These are phyloP conservation scores for Zeus faber DNA, from an alignment of 2,113 vertebrate genomes.

Conservation along the genomic window DNA sequence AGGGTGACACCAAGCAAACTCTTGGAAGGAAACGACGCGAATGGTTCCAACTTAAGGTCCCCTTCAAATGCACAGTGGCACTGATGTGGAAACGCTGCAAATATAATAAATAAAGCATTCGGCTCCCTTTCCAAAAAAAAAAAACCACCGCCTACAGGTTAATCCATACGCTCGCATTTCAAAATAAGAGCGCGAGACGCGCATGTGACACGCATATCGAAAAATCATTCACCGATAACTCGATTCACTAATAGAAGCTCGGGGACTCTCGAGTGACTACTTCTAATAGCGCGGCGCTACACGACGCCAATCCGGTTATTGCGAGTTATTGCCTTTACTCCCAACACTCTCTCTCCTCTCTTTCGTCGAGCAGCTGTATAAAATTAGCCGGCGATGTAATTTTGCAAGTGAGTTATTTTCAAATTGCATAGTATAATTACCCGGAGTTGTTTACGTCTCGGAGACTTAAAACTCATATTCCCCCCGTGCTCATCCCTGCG, in stretches of 20 bases:
- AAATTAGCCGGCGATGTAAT: constrained; percentile 74
- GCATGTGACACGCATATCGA: constrained; percentile 60
- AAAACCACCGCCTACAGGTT: constrained; percentile 64
- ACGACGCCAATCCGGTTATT: constrained; percentile 62
- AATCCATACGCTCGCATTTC: constrained; percentile 64
- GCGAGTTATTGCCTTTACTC: constrained; percentile 56
- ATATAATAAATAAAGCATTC: constrained; percentile 25
- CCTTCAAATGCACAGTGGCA: no score
- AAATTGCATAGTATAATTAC: constrained; percentile 75
- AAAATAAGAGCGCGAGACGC: constrained; percentile 59
- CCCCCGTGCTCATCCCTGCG: constrained; percentile 23
- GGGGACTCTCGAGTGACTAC: constrained; percentile 72
- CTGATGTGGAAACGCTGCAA: constrained; percentile 43
- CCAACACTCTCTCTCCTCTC: no score
- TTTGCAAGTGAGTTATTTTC: constrained; percentile 76
- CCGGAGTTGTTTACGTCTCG: constrained; percentile 64
- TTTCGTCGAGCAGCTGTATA: constrained; percentile 62
- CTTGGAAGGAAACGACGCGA: no score
- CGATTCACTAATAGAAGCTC: constrained; percentile 70
- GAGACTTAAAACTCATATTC: constrained; percentile 58
- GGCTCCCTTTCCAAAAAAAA: constrained; percentile 19
- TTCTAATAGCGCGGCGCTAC: constrained; percentile 61
- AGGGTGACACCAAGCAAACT: no score
- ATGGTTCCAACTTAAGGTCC: no score
- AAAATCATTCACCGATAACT: constrained; percentile 67